Percentiles rank a stretch among this genome's conserved stretches.
Evolutionary conservation across 2,113 vertebrate species (phyloP).

Genomic region (Morone saxatilis): DNA sequence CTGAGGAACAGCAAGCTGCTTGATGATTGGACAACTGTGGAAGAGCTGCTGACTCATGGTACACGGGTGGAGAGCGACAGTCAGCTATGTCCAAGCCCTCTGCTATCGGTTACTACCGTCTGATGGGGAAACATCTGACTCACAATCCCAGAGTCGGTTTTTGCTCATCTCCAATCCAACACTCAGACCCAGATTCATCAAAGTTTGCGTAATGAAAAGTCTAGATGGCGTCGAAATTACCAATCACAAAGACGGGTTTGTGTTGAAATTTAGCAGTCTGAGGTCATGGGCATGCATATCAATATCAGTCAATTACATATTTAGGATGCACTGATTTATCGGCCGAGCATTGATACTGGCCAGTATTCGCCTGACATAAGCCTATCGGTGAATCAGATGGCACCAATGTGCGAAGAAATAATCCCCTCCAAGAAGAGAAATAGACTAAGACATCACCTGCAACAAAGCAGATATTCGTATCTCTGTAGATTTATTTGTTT

Average conservation of each 20-base stretch:
- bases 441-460: too few relatives aligned
- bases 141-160: not conserved
- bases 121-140: constrained; percentile 40
- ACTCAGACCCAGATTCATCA: constrained; percentile 35
- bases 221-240: not conserved
- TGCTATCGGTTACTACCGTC: constrained; percentile 81
- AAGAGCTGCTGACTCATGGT: constrained; percentile 80
- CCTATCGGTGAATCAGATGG: too few relatives aligned
- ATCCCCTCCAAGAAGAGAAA: too few relatives aligned
- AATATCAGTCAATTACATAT: too few relatives aligned
- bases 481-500: too few relatives aligned
- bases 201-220: not conserved
- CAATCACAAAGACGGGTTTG: not conserved
- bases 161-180: not conserved
- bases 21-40: constrained; percentile 83
- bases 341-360: too few relatives aligned
- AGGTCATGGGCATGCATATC: not conserved
- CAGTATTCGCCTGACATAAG: too few relatives aligned
- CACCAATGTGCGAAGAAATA: too few relatives aligned
- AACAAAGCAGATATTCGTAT: too few relatives aligned
- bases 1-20: constrained; percentile 83
- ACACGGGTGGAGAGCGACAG: constrained; percentile 66
- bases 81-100: constrained; percentile 75
- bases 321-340: too few relatives aligned
- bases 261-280: not conserved